Evolutionary conservation across 2,797 vertebrate species (phyloP), one percentile per base, ranked within the genome.

Genomic region (Phoxinus dragarum): DNA sequence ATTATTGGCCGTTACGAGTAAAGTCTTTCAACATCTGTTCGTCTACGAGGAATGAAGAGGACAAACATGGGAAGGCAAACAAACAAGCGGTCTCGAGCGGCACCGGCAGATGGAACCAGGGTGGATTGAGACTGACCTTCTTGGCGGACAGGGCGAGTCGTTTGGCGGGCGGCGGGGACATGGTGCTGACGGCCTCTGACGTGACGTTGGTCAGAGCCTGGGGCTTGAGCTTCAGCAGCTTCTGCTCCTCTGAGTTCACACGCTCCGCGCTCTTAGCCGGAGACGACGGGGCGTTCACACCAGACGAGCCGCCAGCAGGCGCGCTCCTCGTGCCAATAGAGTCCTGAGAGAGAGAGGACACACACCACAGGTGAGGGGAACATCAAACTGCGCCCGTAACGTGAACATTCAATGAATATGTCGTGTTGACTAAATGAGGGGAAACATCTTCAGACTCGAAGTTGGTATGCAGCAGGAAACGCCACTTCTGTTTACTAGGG

Each of bases 121-220:
- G 23, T 9, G 44, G n/a, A 36, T 9, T 40, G 67, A 31, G n/a
- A 47, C 94, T 95, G 92, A 99, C 98, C 97, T 98, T 98, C 93
- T 95, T 98, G 93, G 96, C 96, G 0, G 96, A 97, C 71, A 98
- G 96, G 0, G 94, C 96, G 89, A 96, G 93, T 69, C 96, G 98
- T 90, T 97, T 98, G 90, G 97, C 96, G 6, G 97, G 97, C 2
- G 97, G 97, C 0, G 97, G 97, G 0, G 97, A 97, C 91, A 92
- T 96, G 92, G 94, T 90, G 92, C 92, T 96, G 89, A 93, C 89
- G 80, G 84, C 90, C 91, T 97, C 96, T 16, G 87, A 92, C 1
- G 93, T 12, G 6, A 94, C 44, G 59, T 91, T 94, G 85, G 93
- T 93, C 87, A 95, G 92, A 3, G 85, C 89, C 0, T 93, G 95